Evolutionary conservation across 2,888 invertebrate species (phyloP).

Genomic region (Apotomis turbidana): DNA sequence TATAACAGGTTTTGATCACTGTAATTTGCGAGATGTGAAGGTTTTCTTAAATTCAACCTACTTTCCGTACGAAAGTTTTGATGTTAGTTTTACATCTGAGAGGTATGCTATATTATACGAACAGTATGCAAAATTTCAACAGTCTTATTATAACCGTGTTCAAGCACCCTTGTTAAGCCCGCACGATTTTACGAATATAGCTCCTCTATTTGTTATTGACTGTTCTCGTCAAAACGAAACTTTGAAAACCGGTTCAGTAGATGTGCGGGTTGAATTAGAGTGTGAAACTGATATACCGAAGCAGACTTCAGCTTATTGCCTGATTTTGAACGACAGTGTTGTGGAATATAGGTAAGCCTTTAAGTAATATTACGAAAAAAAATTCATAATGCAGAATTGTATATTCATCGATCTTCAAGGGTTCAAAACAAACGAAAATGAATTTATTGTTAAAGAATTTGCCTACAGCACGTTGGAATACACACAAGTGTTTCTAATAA

Average conservation of each 20-base stretch:
- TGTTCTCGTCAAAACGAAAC: not conserved
- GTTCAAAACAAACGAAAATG: constrained; percentile 17
- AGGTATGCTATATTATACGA: constrained; percentile 11
- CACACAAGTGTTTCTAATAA: constrained; percentile 17
- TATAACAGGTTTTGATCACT: constrained; percentile 3
- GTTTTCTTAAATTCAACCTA: constrained; percentile 16
- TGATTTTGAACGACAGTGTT: constrained; percentile 14
- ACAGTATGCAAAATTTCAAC: constrained; percentile 1
- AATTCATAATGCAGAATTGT: constrained; percentile 34
- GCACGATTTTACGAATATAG: constrained; percentile 1
- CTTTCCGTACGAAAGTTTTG: constrained; percentile 13
- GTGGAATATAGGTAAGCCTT: constrained; percentile 11
- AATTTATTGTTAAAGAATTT: constrained; percentile 14
- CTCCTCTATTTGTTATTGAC: not conserved
- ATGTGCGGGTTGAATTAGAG: constrained; percentile 9
- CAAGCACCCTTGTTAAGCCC: constrained; percentile 7
- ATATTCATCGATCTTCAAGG: constrained; percentile 37
- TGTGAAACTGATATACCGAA: not conserved
- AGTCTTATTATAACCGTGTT: not conserved
- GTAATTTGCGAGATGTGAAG: constrained; percentile 16
- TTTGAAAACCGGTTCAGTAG: not conserved
- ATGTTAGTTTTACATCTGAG: constrained; percentile 5
- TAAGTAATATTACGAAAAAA: constrained; percentile 7
- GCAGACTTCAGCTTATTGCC: constrained; percentile 6
- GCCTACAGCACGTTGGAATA: not conserved